A percentile compares a stretch with the other conserved stretches of the same genome.
These are phyloP conservation scores for Diadophis punctatus DNA, from an alignment of 2,113 vertebrate genomes.

Conservation along the genomic window DNA sequence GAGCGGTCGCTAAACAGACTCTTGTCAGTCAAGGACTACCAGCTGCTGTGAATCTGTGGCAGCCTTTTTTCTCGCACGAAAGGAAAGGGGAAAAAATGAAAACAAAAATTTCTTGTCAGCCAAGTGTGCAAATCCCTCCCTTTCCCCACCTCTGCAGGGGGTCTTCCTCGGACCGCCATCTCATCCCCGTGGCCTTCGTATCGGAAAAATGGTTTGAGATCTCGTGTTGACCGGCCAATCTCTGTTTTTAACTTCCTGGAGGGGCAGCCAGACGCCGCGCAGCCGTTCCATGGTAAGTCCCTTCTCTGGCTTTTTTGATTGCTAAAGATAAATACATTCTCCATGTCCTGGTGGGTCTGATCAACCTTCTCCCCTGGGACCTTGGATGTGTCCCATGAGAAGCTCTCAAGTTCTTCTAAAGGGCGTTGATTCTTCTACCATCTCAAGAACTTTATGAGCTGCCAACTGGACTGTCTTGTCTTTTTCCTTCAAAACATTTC, in stretches of 20 bases:
- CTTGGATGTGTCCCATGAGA: neutral
- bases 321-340: neutral
- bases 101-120: constrained; percentile 13
- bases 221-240: constrained; percentile 93
- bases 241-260: constrained; percentile 81
- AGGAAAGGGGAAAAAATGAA: too few species aligned
- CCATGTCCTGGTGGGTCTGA: neutral
- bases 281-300: constrained; percentile 85
- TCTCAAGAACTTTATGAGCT: neutral
- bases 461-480: neutral
- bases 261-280: constrained; percentile 80
- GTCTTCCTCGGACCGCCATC: constrained; percentile 92
- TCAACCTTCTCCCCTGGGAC: neutral
- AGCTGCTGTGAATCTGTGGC: neutral
- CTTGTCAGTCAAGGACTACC: too few species aligned
- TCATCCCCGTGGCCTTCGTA: constrained; percentile 99
- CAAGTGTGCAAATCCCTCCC: constrained; percentile 19
- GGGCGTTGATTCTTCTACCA: neutral
- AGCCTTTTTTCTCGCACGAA: too few species aligned
- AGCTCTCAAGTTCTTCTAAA: neutral
- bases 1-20: too few species aligned
- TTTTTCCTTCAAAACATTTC: neutral
- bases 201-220: constrained; percentile 99
- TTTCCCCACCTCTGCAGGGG: constrained; percentile 76
- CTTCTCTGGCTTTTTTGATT: neutral